Percentiles rank a stretch among this genome's conserved stretches.
Conservation (phyloP, 1,140 invertebrate species). For the Cyclargus thomasi region DNA sequence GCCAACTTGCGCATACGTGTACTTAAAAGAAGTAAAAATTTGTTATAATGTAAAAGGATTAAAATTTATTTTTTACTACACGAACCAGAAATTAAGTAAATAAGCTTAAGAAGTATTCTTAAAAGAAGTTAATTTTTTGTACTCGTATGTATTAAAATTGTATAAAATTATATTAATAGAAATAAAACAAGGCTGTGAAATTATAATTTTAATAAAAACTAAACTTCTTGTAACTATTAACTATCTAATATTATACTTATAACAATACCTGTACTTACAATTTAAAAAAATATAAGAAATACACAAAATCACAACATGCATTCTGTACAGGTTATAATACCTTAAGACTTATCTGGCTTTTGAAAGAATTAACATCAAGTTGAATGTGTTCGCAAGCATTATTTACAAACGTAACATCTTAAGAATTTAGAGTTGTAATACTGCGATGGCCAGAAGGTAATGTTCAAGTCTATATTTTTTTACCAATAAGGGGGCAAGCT, state of each 20-base stretch:
- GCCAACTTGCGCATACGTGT: conserved; percentile 31
- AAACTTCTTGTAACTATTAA: too few relatives aligned
- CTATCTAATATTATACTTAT: neutral
- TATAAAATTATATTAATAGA: too few relatives aligned
- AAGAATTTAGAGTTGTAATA: neutral
- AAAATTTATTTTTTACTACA: too few relatives aligned
- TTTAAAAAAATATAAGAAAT: neutral
- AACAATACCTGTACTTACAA: neutral
- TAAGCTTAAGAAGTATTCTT: too few relatives aligned
- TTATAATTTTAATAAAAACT: too few relatives aligned
- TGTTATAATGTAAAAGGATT: neutral
- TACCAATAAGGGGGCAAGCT: too few relatives aligned
- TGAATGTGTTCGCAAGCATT: neutral
- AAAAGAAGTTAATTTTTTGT: too few relatives aligned
- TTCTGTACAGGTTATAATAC: neutral
- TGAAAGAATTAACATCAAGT: neutral
- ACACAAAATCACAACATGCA: neutral
- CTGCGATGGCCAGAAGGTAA: too few relatives aligned
- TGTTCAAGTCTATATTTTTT: conserved; percentile 7
- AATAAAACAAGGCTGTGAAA: too few relatives aligned
- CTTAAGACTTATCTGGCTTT: neutral
- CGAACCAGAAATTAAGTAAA: too few relatives aligned
- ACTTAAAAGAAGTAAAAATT: conserved; percentile 2
- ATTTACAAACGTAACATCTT: neutral
- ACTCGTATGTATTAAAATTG: too few relatives aligned